phyloP scores from a whole-genome alignment of 2,797 vertebrate genomes.

The Rhinella marina region DNA sequence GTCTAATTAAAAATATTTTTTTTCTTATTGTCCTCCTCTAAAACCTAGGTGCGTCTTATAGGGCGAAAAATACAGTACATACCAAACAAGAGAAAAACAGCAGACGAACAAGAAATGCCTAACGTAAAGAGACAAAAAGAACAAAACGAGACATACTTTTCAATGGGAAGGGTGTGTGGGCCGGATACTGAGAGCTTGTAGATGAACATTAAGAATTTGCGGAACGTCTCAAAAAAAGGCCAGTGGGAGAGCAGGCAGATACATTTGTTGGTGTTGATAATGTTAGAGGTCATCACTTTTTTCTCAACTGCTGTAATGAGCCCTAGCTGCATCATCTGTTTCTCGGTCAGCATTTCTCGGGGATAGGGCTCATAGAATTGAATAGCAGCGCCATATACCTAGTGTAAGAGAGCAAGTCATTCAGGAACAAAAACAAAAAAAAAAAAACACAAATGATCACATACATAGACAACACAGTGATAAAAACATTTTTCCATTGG shows the following conservation, averaged over 20 bases:
- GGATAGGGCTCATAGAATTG: slow-evolving; percentile 95
- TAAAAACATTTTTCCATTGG: too few relatives aligned
- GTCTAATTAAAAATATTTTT: too few relatives aligned
- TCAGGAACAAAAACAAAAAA: not conserved
- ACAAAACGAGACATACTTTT: slow-evolving; percentile 84
- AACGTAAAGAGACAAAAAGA: not conserved
- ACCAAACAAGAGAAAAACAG: not conserved
- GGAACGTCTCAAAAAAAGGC: slow-evolving; percentile 96
- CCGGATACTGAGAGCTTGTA: slow-evolving; percentile 96
- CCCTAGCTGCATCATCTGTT: slow-evolving; percentile 91
- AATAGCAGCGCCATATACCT: slow-evolving; percentile 97
- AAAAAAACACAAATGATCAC: too few relatives aligned
- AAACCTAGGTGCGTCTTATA: too few relatives aligned
- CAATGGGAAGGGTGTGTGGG: slow-evolving; percentile 94
- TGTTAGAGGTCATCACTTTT: slow-evolving; percentile 85
- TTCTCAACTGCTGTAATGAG: slow-evolving; percentile 91
- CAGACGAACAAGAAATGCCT: not conserved
- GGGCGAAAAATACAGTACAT: too few relatives aligned
- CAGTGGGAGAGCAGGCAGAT: slow-evolving; percentile 97
- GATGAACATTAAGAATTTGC: slow-evolving; percentile 96
- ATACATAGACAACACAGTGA: not conserved
- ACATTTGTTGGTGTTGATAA: slow-evolving; percentile 94
- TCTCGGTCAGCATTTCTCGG: slow-evolving; percentile 86
- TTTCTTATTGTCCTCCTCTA: too few relatives aligned
- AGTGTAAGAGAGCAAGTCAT: slow-evolving; percentile 6